Conservation (phyloP, 2,888 invertebrate genomes). For the Fabriciana adippe region DNA sequence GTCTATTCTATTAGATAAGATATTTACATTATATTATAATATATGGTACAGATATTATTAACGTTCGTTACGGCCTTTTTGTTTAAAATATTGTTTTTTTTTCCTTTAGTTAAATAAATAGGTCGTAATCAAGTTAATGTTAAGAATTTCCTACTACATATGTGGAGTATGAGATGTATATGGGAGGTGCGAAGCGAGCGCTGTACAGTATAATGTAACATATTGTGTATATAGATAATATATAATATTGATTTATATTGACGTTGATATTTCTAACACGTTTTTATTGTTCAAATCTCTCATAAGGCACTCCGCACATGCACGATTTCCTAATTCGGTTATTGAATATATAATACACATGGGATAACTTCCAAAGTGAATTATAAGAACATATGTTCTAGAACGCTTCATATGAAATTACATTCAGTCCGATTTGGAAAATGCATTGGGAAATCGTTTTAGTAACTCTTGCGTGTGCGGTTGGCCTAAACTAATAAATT, state of each 20-base stretch:
- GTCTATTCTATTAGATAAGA: conserved; percentile 26
- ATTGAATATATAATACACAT: no score
- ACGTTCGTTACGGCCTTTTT: background rate
- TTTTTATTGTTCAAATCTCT: conserved; percentile 17
- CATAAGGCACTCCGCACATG: background rate
- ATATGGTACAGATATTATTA: conserved; percentile 1
- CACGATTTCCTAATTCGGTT: no score
- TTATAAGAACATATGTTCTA: no score
- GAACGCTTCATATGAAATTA: no score
- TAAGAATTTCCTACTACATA: background rate
- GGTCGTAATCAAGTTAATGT: background rate
- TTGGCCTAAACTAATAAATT: background rate
- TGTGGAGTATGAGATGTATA: background rate
- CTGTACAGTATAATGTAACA: conserved; percentile 27
- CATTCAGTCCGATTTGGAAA: no score
- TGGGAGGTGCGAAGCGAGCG: conserved; percentile 2
- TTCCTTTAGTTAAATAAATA: background rate
- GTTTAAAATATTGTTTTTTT: background rate
- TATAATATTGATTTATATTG: conserved; percentile 22
- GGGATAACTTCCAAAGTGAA: no score
- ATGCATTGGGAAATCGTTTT: no score
- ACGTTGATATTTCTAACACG: conserved; percentile 21
- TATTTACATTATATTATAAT: conserved; percentile 28
- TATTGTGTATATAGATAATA: conserved; percentile 29
- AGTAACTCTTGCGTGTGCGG: no score